Evolutionary conservation across 2,113 vertebrate species (phyloP).

Genomic region (Chaenocephalus aceratus): DNA sequence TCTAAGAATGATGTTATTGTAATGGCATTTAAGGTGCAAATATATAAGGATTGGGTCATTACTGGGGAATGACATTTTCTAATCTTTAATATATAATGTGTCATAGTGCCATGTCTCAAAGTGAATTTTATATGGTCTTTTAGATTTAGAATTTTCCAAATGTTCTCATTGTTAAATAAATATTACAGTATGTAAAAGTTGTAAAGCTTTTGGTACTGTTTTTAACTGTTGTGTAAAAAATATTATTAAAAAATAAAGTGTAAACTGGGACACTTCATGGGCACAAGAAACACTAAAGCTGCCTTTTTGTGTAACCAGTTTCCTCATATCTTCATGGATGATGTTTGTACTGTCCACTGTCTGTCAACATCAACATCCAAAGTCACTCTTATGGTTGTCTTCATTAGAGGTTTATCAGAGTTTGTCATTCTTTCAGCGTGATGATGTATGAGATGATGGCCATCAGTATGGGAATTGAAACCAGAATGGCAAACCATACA

Average conservation of each 20-base stretch:
- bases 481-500: slow-evolving; percentile 70
- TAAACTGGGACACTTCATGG: not conserved
- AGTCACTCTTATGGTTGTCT: not conserved
- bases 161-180: slow-evolving; percentile 69
- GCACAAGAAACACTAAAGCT: not conserved
- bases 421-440: slow-evolving; percentile 79
- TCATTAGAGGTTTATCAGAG: not conserved
- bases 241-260: not conserved
- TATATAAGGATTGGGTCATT: slow-evolving; percentile 20
- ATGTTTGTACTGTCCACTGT: not conserved
- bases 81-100: slow-evolving; percentile 28
- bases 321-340: not conserved
- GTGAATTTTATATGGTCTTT: slow-evolving; percentile 47
- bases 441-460: slow-evolving; percentile 84
- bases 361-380: not conserved
- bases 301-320: slow-evolving; percentile 3
- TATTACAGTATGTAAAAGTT: slow-evolving; percentile 35
- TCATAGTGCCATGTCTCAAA: slow-evolving; percentile 31
- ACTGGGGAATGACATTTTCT: not conserved
- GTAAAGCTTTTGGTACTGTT: not conserved
- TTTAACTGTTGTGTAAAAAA: not conserved
- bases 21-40: slow-evolving; percentile 1
- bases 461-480: slow-evolving; percentile 67
- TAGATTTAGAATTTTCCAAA: slow-evolving; percentile 19
- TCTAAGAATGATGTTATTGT: not conserved